Percentiles rank a stretch among this genome's conserved stretches.
These are phyloP conservation scores for Phyllotis vaccarum DNA, from an alignment of 2,797 vertebrate species.

Conservation along the genomic window DNA sequence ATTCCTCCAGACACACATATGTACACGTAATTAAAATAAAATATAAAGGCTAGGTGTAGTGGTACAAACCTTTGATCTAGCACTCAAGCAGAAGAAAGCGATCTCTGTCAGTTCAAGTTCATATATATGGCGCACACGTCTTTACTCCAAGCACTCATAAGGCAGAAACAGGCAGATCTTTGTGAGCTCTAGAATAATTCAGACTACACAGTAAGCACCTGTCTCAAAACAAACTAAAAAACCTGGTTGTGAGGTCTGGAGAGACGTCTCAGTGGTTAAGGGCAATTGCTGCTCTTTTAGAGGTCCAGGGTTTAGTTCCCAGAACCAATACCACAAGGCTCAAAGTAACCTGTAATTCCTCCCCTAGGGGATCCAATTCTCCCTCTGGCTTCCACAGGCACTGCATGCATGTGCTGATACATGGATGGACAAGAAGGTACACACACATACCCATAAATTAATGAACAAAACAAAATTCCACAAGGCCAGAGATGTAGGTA, in stretches of 20 bases:
- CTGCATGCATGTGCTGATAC: background rate
- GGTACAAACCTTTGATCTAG: background rate
- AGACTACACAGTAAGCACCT: background rate
- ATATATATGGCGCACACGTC: background rate
- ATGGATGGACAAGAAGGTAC: background rate
- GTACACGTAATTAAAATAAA: background rate
- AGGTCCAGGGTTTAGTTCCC: no score
- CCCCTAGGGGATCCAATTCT: background rate
- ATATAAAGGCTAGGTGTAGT: background rate
- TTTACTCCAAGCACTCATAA: background rate
- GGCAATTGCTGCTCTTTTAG: background rate
- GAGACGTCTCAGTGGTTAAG: no score
- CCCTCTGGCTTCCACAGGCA: background rate
- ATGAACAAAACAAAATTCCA: background rate
- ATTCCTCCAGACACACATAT: background rate
- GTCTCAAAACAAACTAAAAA: background rate
- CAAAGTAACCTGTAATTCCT: background rate
- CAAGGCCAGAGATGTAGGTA: background rate
- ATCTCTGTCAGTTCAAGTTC: background rate
- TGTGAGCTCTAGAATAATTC: background rate
- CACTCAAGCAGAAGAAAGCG: background rate
- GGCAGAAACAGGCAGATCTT: background rate
- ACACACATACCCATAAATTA: background rate
- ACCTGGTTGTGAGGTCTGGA: background rate
- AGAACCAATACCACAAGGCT: background rate